A percentile compares a stretch with the other conserved stretches of the same genome.
Conservation (phyloP, 2,888 invertebrate species). For the Chrysina gloriosa region DNA sequence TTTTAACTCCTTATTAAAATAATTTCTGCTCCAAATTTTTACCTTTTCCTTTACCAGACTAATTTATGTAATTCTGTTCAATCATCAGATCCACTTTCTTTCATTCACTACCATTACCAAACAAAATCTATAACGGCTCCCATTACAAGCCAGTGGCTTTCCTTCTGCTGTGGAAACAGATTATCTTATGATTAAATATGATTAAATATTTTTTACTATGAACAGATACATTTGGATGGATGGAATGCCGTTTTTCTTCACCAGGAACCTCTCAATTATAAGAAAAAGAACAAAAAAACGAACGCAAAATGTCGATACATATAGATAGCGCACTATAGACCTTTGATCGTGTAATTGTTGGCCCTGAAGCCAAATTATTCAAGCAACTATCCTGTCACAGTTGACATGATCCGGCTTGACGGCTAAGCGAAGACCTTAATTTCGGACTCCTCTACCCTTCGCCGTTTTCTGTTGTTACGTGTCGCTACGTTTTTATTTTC, state of each 20-base stretch:
- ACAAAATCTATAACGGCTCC: slow-evolving; percentile 11
- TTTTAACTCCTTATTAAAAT: background rate
- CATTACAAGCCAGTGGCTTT: slow-evolving; percentile 1
- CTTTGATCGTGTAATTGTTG: slow-evolving; percentile 35
- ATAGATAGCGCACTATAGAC: slow-evolving; percentile 17
- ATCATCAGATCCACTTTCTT: background rate
- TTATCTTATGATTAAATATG: slow-evolving; percentile 16
- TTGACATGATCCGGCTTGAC: slow-evolving; percentile 37
- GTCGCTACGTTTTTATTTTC: slow-evolving; percentile 30
- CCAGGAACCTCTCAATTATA: slow-evolving; percentile 32
- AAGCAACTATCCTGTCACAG: slow-evolving; percentile 39
- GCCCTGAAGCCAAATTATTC: slow-evolving; percentile 24
- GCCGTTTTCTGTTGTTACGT: slow-evolving; percentile 18
- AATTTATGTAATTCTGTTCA: slow-evolving; percentile 3
- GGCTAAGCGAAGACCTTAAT: slow-evolving; percentile 32
- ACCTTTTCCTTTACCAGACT: background rate
- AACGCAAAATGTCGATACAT: slow-evolving; percentile 31
- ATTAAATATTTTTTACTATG: slow-evolving; percentile 33
- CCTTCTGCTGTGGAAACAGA: slow-evolving; percentile 4
- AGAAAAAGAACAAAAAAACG: slow-evolving; percentile 14
- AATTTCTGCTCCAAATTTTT: background rate
- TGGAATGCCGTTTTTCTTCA: background rate
- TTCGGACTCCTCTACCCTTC: slow-evolving; percentile 11
- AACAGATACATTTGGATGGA: background rate
- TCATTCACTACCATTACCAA: background rate